These are phyloP conservation scores for Macquaria australasica DNA, from an alignment of 2,113 vertebrate genomes.

Conservation along the genomic window DNA sequence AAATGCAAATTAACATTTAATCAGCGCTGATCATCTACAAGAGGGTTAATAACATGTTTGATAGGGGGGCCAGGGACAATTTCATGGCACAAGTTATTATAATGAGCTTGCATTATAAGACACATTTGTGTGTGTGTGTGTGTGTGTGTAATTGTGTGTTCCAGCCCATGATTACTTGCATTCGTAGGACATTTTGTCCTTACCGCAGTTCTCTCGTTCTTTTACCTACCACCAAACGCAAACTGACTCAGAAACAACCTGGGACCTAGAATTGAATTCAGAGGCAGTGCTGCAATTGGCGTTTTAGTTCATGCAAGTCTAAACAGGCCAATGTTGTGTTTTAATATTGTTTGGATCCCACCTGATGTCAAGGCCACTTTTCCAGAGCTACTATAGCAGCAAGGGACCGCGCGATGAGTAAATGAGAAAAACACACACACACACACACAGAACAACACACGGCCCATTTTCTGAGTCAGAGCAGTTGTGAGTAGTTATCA, in stretches of 20 bases:
- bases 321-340: slow-evolving; percentile 41
- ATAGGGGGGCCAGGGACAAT: slow-evolving; percentile 25
- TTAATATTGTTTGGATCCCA: slow-evolving; percentile 51
- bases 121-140: slow-evolving; percentile 21
- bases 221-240: slow-evolving; percentile 16
- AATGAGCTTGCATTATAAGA: slow-evolving; percentile 37
- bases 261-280: slow-evolving; percentile 35
- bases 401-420: slow-evolving; percentile 11
- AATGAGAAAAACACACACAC: slow-evolving; percentile 9
- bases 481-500: slow-evolving; percentile 60
- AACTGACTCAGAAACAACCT: slow-evolving; percentile 21
- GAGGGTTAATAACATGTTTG: slow-evolving; percentile 46
- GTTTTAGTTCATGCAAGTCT: slow-evolving; percentile 48
- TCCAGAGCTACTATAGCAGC: slow-evolving; percentile 18
- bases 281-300: slow-evolving; percentile 37
- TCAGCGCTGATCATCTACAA: slow-evolving; percentile 20
- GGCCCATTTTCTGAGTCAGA: slow-evolving; percentile 41
- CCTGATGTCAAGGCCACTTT: slow-evolving; percentile 43
- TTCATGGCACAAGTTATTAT: slow-evolving; percentile 37
- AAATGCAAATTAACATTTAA: slow-evolving; percentile 50
- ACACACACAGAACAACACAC: slow-evolving; percentile 18
- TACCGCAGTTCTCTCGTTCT: slow-evolving; percentile 1
- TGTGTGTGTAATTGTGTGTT: slow-evolving; percentile 25
- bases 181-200: slow-evolving; percentile 21
- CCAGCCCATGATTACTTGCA: slow-evolving; percentile 1